Conservation (phyloP, 1,140 invertebrate species). For the Cydia pomonella region DNA sequence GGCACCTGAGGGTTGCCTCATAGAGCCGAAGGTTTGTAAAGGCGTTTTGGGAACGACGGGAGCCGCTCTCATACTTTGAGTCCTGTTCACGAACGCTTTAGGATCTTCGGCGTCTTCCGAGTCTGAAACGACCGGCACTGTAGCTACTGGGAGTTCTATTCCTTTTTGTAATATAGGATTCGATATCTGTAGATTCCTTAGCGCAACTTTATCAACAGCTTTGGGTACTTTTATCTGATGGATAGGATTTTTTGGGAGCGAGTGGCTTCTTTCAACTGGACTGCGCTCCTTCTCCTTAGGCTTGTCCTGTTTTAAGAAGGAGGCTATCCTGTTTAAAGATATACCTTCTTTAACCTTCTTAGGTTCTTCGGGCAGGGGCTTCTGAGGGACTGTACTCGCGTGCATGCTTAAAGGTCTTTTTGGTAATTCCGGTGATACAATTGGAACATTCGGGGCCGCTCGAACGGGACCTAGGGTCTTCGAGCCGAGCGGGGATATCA, state of each 20-base stretch:
- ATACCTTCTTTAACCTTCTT: constrained; percentile 82
- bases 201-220: constrained; percentile 84
- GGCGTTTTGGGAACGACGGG: constrained; percentile 76
- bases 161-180: constrained; percentile 87
- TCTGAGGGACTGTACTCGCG: constrained; percentile 62
- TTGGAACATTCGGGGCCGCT: constrained; percentile 80
- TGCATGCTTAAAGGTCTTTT: constrained; percentile 80
- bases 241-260: constrained; percentile 82
- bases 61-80: constrained; percentile 88
- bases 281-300: constrained; percentile 81
- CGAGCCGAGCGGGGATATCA: constrained; percentile 81
- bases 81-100: constrained; percentile 84
- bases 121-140: constrained; percentile 81
- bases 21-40: constrained; percentile 90
- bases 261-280: constrained; percentile 81
- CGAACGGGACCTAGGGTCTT: constrained; percentile 80
- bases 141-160: constrained; percentile 82
- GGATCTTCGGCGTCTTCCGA: constrained; percentile 72
- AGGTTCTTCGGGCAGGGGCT: constrained; percentile 73
- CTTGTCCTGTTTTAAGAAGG: constrained; percentile 86
- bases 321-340: constrained; percentile 87
- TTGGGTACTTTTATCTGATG: constrained; percentile 83
- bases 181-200: constrained; percentile 90
- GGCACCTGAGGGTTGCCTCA: constrained; percentile 83
- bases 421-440: constrained; percentile 57